Evolutionary conservation across 2,113 vertebrate genomes (phyloP).

Genomic region (Microtus pennsylvanicus): DNA sequence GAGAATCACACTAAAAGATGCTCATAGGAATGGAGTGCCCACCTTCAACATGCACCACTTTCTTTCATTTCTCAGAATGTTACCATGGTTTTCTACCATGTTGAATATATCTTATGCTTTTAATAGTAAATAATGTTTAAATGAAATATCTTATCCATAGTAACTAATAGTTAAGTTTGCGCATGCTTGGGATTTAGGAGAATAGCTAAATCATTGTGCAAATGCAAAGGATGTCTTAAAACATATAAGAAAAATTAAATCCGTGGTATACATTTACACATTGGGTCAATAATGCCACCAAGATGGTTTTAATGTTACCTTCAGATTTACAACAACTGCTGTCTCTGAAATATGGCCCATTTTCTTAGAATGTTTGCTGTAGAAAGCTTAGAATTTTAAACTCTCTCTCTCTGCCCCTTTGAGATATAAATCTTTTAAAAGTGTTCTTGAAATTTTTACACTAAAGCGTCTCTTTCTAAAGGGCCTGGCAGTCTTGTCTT

Average conservation of each 20-base stretch:
- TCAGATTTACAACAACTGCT: neutral
- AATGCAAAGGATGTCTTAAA: neutral
- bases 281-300: neutral
- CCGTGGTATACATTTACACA: neutral
- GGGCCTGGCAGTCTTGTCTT: neutral
- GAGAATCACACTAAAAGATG: neutral
- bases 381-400: slow-evolving; percentile 34
- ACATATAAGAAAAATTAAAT: neutral
- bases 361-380: neutral
- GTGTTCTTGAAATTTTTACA: neutral
- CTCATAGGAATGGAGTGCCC: neutral
- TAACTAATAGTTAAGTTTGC: neutral
- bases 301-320: neutral
- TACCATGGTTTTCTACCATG: neutral
- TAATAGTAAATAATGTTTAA: slow-evolving; percentile 7
- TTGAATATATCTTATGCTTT: neutral
- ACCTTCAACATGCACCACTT: neutral
- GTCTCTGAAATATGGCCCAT: neutral
- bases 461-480: neutral
- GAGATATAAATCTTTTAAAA: slow-evolving; percentile 44
- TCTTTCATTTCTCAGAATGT: neutral
- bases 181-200: neutral
- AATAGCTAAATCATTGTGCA: neutral
- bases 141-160: neutral
- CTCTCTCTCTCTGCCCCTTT: neutral